Base-by-base conservation (phyloP, 2,113 vertebrate genomes). In the Onychostruthus taczanowskii region DNA sequence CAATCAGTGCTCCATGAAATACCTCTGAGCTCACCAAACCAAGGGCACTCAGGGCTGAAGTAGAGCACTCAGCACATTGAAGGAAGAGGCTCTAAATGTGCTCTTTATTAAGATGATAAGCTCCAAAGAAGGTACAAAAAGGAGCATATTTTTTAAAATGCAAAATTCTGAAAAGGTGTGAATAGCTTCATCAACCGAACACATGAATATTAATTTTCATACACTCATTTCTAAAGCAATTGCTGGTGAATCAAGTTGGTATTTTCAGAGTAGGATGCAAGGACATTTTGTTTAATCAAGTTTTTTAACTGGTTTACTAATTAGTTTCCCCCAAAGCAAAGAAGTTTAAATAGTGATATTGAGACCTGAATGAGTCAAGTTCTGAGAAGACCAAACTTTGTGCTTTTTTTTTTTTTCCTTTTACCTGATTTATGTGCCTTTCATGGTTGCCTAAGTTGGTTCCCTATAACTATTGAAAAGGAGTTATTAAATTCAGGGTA, bases 181-280 rank as follows among this genome's bases (percentile, higher is more conserved):
- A 96, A 96, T 77, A 88, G 55, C 76, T 91, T 86, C 55, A 96
- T 96, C 91, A 95, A 88, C 55, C 43, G 90, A 91, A 59, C 63
- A 77, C 46, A 85, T 85, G 28, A 94, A 80, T 93, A 93, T 96
- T 95, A 88, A 95, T 95, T 77, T 87, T 49, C 58, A 93, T 91
- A 28, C 22, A 64, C 27, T 90, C 50, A 80, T 73, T 95, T 95
- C 70, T 66, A 95, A 95, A 93, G 85, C 74, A 91, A 80, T 73
- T 0, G 3, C 30, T 83, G 55, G 47, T 50, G 72, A 91, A 94
- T 86, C 39, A 94, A 80, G 82, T 47, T 67, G 17, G 30, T 76
- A 74, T n/a, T 70, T 89, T 85, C 82, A 89, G 55, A 90, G 53
- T 33, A 95, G 47, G 52, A 83, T 68, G 43, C 41, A 76, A 89